Evolutionary conservation across 2,888 invertebrate species (phyloP).

Genomic region (Phanerotoma sp.): DNA sequence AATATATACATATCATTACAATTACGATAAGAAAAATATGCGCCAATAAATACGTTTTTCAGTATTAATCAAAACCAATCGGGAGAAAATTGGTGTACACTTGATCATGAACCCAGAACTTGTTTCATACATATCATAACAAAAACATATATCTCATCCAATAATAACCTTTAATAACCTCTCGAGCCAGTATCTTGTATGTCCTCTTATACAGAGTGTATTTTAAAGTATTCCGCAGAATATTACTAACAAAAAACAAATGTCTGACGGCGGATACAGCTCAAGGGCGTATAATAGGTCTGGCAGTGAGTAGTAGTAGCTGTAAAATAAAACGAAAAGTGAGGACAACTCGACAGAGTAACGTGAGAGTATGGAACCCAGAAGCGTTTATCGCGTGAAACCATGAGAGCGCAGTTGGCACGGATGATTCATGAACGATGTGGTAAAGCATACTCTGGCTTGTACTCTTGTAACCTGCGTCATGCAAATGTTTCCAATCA

Average conservation of each 20-base stretch:
- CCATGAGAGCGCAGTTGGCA: constrained; percentile 54
- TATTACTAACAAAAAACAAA: neutral
- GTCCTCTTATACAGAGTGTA: too few relatives aligned
- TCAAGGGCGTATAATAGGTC: constrained; percentile 15
- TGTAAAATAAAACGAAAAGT: constrained; percentile 11
- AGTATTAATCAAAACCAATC: too few relatives aligned
- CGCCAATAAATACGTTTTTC: too few relatives aligned
- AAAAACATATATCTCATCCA: constrained; percentile 8
- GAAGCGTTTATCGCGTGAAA: constrained; percentile 51
- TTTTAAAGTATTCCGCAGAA: neutral
- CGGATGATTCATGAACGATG: constrained; percentile 50
- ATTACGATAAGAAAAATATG: too few relatives aligned
- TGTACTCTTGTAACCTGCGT: constrained; percentile 41
- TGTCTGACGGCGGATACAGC: constrained; percentile 6
- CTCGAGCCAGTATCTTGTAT: too few relatives aligned
- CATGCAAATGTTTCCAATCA: constrained; percentile 57
- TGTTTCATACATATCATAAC: neutral
- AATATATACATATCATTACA: neutral
- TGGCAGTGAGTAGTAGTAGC: constrained; percentile 12
- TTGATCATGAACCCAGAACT: too few relatives aligned
- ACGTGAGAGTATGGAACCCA: constrained; percentile 3
- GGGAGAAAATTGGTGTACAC: too few relatives aligned
- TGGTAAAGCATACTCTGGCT: constrained; percentile 12
- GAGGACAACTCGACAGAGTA: neutral
- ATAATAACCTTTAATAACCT: constrained; percentile 18